Percentiles rank a stretch among this genome's conserved stretches.
These are phyloP conservation scores for Caenorhabditis sp. DNA, from an alignment of 2,888 invertebrate genomes.

Conservation along the genomic window DNA sequence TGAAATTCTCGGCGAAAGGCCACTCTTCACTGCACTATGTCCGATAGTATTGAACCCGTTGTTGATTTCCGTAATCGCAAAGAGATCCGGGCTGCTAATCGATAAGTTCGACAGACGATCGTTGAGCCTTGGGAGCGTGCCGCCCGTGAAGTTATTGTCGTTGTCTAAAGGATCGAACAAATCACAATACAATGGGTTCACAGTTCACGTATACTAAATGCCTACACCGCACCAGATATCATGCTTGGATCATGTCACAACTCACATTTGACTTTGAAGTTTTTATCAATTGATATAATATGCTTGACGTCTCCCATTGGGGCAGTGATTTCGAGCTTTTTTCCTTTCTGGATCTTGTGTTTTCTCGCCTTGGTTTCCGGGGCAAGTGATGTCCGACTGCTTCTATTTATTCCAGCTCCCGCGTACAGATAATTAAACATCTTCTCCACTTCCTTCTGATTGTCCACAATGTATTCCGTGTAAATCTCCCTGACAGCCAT, in stretches of 20 bases:
- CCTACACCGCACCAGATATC: too few species aligned
- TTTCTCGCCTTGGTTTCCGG: conserved; percentile 58
- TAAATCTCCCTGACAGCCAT: conserved; percentile 56
- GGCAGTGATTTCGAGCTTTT: conserved; percentile 47
- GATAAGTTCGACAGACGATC: conserved; percentile 44
- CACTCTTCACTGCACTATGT: not conserved
- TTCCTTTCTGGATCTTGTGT: conserved; percentile 21
- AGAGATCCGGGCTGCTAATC: conserved; percentile 65
- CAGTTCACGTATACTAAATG: too few species aligned
- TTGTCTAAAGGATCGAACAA: conserved; percentile 24
- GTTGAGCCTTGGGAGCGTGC: conserved; percentile 49
- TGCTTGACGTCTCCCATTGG: conserved; percentile 53
- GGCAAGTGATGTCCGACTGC: conserved; percentile 18
- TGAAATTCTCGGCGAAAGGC: conserved; percentile 35
- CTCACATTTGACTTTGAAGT: conserved; percentile 45
- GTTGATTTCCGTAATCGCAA: conserved; percentile 23
- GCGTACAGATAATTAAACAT: conserved; percentile 42
- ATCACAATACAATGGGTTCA: too few species aligned
- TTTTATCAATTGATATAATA: conserved; percentile 42
- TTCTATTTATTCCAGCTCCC: conserved; percentile 13
- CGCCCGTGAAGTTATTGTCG: conserved; percentile 40
- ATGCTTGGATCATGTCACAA: too few species aligned
- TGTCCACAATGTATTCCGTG: conserved; percentile 24
- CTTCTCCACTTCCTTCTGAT: conserved; percentile 40
- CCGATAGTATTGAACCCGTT: conserved; percentile 26